phyloP scores from a whole-genome alignment of 2,113 vertebrate species.

The Montifringilla adamsi region DNA sequence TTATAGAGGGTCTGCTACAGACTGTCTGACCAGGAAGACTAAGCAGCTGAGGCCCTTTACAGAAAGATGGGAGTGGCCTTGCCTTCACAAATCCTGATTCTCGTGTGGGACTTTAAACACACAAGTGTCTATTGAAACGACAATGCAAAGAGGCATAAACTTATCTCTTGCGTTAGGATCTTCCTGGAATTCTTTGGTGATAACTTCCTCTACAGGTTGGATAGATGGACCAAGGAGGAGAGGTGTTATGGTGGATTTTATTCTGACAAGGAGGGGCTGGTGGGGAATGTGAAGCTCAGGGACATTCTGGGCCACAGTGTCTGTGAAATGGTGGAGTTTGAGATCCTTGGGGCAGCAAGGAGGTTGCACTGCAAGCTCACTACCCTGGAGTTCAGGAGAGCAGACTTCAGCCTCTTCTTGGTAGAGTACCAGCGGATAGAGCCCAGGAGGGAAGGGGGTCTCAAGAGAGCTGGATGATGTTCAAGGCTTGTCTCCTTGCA shows the following conservation, averaged over 20 bases:
- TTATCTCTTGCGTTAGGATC: neutral
- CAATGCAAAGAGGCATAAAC: neutral
- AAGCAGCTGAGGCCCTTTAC: neutral
- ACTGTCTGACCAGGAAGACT: neutral
- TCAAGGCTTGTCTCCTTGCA: neutral
- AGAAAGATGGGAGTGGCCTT: neutral
- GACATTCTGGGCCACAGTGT: too few species aligned
- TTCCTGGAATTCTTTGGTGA: neutral
- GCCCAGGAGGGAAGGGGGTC: neutral
- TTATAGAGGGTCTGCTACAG: neutral
- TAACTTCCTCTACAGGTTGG: neutral
- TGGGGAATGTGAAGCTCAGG: neutral
- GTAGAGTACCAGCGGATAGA: neutral
- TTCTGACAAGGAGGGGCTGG: neutral
- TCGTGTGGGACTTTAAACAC: fast-evolving
- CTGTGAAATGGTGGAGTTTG: neutral
- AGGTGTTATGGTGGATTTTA: neutral
- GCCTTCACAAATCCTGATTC: neutral
- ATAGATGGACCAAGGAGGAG: fast-evolving
- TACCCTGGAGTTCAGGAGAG: neutral
- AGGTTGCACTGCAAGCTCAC: neutral
- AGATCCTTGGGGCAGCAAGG: neutral
- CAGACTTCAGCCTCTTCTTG: neutral
- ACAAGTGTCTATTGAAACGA: neutral
- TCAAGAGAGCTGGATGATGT: neutral